A percentile compares a stretch with the other conserved stretches of the same genome.
Conservation (phyloP, 2,888 invertebrate genomes). For the Lepidochrysops patricia region DNA sequence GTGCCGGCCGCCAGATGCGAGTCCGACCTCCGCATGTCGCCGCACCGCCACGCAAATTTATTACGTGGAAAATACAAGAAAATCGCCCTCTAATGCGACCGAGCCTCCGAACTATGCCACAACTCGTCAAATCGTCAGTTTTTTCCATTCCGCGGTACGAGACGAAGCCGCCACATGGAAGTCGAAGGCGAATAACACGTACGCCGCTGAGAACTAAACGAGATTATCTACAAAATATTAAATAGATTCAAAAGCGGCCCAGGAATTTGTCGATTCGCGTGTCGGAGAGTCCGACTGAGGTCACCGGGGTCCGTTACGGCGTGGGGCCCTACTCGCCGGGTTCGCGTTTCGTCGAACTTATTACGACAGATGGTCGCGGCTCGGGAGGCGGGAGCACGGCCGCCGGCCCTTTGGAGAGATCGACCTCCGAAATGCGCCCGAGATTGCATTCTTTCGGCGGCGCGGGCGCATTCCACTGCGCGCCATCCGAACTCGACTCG, state of each 20-base stretch:
- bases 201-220: background rate
- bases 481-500: conserved; percentile 67
- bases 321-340: conserved; percentile 39
- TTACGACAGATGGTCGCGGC: conserved; percentile 70
- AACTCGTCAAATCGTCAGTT: conserved; percentile 46
- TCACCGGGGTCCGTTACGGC: conserved; percentile 57
- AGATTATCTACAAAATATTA: conserved; percentile 10
- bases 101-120: conserved; percentile 40
- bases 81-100: conserved; percentile 53
- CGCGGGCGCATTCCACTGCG: conserved; percentile 73
- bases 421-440: conserved; percentile 75
- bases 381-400: conserved; percentile 64
- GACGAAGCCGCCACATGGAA: conserved; percentile 26
- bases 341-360: conserved; percentile 73
- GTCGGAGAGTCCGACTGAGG: conserved; percentile 48
- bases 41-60: conserved; percentile 58
- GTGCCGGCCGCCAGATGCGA: conserved; percentile 47
- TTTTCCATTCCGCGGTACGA: conserved; percentile 48
- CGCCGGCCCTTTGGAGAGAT: conserved; percentile 68
- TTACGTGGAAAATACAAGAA: conserved; percentile 69
- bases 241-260: conserved; percentile 20
- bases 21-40: conserved; percentile 38
- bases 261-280: conserved; percentile 45
- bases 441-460: conserved; percentile 76
- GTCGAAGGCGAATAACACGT: conserved; percentile 27